Evolutionary conservation across 2,888 invertebrate species (phyloP).

Genomic region (Prenolepis imparis): DNA sequence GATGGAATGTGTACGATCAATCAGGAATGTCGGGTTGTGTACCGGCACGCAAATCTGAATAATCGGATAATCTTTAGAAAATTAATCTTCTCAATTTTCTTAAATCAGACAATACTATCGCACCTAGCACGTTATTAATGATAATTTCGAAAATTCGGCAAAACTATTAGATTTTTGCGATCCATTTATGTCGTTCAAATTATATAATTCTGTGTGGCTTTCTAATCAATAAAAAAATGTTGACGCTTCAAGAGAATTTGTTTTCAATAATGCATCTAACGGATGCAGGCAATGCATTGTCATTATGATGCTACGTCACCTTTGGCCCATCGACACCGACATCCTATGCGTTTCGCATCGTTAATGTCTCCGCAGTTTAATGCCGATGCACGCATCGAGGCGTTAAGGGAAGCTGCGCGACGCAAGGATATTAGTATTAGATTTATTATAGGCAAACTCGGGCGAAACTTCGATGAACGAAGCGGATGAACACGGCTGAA

Average conservation of each 20-base stretch:
- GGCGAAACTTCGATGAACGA: constrained; percentile 10
- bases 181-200: neutral
- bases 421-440: constrained; percentile 28
- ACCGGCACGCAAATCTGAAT: neutral
- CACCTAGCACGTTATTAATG: neutral
- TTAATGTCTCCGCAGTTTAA: constrained; percentile 38
- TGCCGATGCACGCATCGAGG: constrained; percentile 36
- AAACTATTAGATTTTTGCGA: neutral
- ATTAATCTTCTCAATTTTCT: neutral
- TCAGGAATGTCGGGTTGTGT: neutral
- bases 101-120: neutral
- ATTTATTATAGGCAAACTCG: neutral
- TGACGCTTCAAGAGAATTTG: neutral
- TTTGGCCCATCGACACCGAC: neutral
- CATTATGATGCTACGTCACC: neutral
- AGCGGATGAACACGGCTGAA: neutral
- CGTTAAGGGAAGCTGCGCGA: constrained; percentile 15
- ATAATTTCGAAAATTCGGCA: neutral
- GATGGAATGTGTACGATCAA: neutral
- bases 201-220: neutral
- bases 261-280: neutral
- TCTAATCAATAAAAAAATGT: neutral
- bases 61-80: neutral
- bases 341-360: constrained; percentile 30
- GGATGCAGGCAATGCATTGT: neutral